phyloP scores from a whole-genome alignment of 2,888 invertebrate species.

The Acronicta psi region DNA sequence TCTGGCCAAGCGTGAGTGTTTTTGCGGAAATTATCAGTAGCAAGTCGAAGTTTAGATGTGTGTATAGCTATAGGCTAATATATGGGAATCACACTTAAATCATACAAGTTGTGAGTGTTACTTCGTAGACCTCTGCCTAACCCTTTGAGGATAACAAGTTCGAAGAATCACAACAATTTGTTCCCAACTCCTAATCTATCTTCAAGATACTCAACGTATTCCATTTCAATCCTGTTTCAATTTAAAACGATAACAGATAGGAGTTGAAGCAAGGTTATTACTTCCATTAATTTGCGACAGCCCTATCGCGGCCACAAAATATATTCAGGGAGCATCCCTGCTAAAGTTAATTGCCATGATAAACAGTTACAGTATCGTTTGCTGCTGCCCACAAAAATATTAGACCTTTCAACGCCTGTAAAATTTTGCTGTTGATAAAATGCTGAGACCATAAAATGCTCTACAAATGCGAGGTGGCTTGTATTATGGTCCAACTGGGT shows the following conservation, averaged over 20 bases:
- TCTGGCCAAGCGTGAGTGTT: no score
- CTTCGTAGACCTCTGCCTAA: no score
- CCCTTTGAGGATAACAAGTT: no score
- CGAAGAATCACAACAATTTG: no score
- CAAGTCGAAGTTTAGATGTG: no score
- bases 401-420: slow-evolving; percentile 43
- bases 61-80: no score
- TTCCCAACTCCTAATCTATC: background rate
- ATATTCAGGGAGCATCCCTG: slow-evolving; percentile 61
- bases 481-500: no score
- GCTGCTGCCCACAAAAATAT: slow-evolving; percentile 50
- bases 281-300: slow-evolving; percentile 53
- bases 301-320: slow-evolving; percentile 55
- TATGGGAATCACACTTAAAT: no score
- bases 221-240: slow-evolving; percentile 20
- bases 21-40: no score
- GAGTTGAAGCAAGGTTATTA: slow-evolving; percentile 27
- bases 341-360: slow-evolving; percentile 72
- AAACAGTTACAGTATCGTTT: slow-evolving; percentile 70
- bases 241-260: slow-evolving; percentile 34
- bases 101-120: no score
- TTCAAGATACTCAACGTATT: background rate
- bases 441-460: slow-evolving; percentile 7
- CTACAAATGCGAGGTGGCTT: no score
- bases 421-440: slow-evolving; percentile 37